Evolutionary conservation across 2,888 invertebrate genomes (phyloP).

Genomic region (Phortica magna): DNA sequence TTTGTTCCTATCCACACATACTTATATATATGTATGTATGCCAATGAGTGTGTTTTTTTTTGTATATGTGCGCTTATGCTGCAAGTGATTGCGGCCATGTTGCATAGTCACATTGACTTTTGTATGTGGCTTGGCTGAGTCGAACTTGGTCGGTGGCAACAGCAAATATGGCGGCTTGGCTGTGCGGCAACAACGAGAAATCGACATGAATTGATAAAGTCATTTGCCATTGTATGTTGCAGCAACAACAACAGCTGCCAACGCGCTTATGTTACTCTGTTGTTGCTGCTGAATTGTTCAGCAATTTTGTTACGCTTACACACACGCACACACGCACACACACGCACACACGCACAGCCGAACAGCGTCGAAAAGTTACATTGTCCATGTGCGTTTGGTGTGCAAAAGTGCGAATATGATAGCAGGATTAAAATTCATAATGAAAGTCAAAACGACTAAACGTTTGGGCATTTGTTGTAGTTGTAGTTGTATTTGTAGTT

Average conservation of each 20-base stretch:
- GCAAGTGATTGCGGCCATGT: slow-evolving; percentile 22
- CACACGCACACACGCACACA: background rate
- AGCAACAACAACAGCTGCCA: slow-evolving; percentile 53
- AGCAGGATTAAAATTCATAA: slow-evolving; percentile 71
- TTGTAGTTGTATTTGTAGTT: slow-evolving; percentile 20
- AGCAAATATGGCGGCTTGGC: background rate
- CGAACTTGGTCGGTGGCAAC: background rate
- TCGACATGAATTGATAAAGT: slow-evolving; percentile 71
- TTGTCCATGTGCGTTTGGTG: slow-evolving; percentile 27
- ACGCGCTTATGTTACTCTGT: no score
- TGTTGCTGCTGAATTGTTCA: slow-evolving; percentile 62
- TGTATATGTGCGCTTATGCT: background rate
- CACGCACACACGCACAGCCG: no score
- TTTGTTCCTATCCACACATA: background rate
- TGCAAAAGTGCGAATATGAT: slow-evolving; percentile 68
- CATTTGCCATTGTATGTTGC: slow-evolving; percentile 65
- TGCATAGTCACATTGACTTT: slow-evolving; percentile 21
- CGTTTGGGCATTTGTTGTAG: slow-evolving; percentile 48
- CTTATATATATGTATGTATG: background rate
- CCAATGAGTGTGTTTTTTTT: background rate
- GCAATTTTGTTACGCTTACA: slow-evolving; percentile 66
- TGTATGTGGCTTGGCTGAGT: background rate
- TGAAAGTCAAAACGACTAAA: slow-evolving; percentile 54
- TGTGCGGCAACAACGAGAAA: background rate
- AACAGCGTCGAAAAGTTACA: background rate